These are phyloP conservation scores for Gymnoscelis rufifasciata DNA, from an alignment of 2,888 invertebrate genomes.

Conservation along the genomic window DNA sequence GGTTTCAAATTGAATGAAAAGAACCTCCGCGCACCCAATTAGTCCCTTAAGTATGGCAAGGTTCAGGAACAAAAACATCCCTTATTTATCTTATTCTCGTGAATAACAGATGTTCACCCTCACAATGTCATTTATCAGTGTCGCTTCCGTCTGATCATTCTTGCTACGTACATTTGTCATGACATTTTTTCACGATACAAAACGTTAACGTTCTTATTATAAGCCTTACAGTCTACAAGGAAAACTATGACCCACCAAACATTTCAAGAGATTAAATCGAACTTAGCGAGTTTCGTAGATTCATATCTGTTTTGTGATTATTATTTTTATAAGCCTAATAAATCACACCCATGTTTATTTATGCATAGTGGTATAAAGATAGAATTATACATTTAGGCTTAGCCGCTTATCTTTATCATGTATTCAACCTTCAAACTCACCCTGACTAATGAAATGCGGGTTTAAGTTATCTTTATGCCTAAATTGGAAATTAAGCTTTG, in stretches of 20 bases:
- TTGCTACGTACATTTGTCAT: slow-evolving; percentile 52
- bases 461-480: slow-evolving; percentile 21
- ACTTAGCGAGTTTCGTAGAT: not conserved
- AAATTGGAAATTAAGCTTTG: not conserved
- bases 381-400: not conserved
- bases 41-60: slow-evolving; percentile 35
- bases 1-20: slow-evolving; percentile 2
- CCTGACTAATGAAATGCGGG: slow-evolving; percentile 24
- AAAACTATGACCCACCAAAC: not conserved
- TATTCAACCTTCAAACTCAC: slow-evolving; percentile 19
- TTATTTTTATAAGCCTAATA: not conserved
- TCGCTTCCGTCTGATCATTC: slow-evolving; percentile 61
- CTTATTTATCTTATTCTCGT: slow-evolving; percentile 59
- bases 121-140: slow-evolving; percentile 57
- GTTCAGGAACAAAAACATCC: slow-evolving; percentile 44
- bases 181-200: slow-evolving; percentile 36
- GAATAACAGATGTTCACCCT: slow-evolving; percentile 60
- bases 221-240: not conserved
- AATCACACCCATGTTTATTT: not conserved
- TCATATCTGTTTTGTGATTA: too few relatives aligned
- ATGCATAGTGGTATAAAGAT: not conserved
- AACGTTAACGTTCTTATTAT: not conserved
- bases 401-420: slow-evolving; percentile 4
- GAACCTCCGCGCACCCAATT: slow-evolving; percentile 34
- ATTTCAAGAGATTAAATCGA: not conserved